phyloP scores from a whole-genome alignment of 2,113 vertebrate species.

The Alces alces region DNA sequence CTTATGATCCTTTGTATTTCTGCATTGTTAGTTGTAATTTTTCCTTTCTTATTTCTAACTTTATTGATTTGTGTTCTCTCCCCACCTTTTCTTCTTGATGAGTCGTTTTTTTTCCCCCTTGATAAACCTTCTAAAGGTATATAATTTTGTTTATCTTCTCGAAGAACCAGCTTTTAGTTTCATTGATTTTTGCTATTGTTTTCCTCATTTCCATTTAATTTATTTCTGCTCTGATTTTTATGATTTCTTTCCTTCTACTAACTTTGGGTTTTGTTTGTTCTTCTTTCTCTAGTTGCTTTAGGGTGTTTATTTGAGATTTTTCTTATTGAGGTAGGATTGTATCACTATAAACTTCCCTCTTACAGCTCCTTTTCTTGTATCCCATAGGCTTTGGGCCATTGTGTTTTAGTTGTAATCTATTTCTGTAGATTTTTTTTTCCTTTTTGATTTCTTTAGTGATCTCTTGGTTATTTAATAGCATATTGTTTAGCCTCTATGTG shows the following conservation, averaged over 20 bases:
- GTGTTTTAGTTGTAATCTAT: neutral
- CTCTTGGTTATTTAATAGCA: neutral
- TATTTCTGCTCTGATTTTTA: neutral
- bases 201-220: neutral
- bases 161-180: neutral
- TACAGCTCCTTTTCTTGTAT: neutral
- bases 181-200: neutral
- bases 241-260: neutral
- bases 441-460: neutral
- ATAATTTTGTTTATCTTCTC: neutral
- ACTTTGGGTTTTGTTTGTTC: neutral
- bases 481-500: neutral
- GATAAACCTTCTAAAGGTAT: neutral
- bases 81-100: neutral
- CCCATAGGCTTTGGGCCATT: neutral
- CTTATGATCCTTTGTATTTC: neutral
- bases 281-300: neutral
- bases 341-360: neutral
- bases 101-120: accelerated
- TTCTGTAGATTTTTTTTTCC: neutral
- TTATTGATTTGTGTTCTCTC: neutral
- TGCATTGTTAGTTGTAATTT: neutral
- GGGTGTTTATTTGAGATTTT: neutral
- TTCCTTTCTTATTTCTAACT: neutral
- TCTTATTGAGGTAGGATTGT: neutral